Conservation (phyloP, 2,888 invertebrate species). For the Myopa testacea region DNA sequence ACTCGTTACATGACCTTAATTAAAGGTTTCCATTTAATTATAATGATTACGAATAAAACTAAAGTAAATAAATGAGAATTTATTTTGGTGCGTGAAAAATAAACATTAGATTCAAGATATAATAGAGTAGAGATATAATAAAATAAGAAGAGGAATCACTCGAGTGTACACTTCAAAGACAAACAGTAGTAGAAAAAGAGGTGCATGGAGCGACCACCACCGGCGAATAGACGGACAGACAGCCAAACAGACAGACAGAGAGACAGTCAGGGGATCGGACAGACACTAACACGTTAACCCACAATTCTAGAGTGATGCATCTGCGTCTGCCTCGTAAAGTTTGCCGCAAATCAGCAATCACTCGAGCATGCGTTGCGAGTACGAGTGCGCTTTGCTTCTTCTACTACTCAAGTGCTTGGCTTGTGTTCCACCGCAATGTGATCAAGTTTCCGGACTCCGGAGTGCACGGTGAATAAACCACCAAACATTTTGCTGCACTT, state of each 20-base stretch:
- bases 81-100: no score
- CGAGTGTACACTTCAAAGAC: no score
- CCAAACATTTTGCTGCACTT: neutral
- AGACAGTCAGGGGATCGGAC: constrained; percentile 36
- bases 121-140: no score
- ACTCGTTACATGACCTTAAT: constrained; percentile 12
- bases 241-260: constrained; percentile 33
- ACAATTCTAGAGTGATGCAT: constrained; percentile 18
- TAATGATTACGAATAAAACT: constrained; percentile 8
- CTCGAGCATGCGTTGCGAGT: constrained; percentile 19
- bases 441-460: constrained; percentile 21
- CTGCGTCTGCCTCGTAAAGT: constrained; percentile 17
- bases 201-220: no score
- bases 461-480: neutral
- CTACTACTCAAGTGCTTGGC: neutral
- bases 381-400: neutral
- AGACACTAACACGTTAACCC: constrained; percentile 36
- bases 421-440: neutral
- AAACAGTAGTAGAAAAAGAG: neutral
- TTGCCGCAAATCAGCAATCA: constrained; percentile 30
- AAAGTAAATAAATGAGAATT: neutral
- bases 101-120: no score
- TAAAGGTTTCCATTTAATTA: constrained; percentile 19
- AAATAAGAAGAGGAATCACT: no score
- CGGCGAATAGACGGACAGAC: constrained; percentile 13